phyloP scores from a whole-genome alignment of 2,113 vertebrate genomes.

The Tetraodon nigroviridis region DNA sequence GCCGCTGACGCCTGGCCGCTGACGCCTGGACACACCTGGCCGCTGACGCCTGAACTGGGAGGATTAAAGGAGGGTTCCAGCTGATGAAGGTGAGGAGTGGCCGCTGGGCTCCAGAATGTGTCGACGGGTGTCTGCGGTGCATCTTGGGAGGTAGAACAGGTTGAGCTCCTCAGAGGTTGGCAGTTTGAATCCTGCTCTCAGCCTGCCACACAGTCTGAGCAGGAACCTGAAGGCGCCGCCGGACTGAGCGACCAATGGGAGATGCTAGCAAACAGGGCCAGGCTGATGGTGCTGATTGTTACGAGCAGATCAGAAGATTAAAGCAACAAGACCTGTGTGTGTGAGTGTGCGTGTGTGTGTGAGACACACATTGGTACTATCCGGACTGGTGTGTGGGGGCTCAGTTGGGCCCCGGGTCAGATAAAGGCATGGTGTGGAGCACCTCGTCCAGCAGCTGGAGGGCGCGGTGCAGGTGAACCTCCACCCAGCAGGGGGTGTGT shows the following conservation, averaged over 20 bases:
- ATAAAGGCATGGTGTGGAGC: slow-evolving; percentile 76
- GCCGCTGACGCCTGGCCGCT: too few relatives aligned
- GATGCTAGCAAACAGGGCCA: neutral
- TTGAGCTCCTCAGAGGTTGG: too few relatives aligned
- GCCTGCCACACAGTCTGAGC: too few relatives aligned
- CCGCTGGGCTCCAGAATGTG: too few relatives aligned
- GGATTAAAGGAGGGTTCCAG: too few relatives aligned
- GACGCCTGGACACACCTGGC: too few relatives aligned
- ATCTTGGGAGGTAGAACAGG: too few relatives aligned
- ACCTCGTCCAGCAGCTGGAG: slow-evolving; percentile 80
- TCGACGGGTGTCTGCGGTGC: too few relatives aligned
- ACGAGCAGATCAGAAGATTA: slow-evolving; percentile 15
- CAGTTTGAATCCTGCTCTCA: too few relatives aligned
- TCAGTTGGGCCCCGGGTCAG: slow-evolving; percentile 73
- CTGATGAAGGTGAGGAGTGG: too few relatives aligned
- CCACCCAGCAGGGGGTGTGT: slow-evolving; percentile 80
- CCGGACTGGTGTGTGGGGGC: slow-evolving; percentile 5
- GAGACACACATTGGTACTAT: slow-evolving; percentile 25
- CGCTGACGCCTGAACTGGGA: too few relatives aligned
- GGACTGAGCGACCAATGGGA: neutral
- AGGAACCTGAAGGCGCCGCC: too few relatives aligned
- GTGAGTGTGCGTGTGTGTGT: slow-evolving; percentile 5
- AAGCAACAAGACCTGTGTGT: neutral
- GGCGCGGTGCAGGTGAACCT: slow-evolving; percentile 77
- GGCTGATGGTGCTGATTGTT: slow-evolving; percentile 35